A percentile compares a stretch with the other conserved stretches of the same genome.
Evolutionary conservation across 2,888 invertebrate genomes (phyloP).

Genomic region (Eupithecia pulchellata): DNA sequence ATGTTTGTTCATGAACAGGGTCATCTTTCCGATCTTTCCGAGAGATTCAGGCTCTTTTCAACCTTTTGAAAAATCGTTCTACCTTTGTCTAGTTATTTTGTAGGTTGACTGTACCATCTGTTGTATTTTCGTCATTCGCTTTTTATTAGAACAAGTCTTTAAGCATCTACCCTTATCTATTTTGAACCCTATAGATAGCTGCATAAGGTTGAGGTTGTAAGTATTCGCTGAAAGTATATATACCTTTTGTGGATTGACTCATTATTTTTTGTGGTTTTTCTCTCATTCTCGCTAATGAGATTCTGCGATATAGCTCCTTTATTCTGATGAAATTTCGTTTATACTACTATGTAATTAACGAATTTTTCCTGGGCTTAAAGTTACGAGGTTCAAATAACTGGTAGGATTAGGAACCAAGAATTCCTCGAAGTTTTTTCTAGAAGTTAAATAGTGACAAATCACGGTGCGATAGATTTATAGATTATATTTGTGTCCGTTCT

Average conservation of each 20-base stretch:
- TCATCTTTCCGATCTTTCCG: neutral
- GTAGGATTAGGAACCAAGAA: too few species aligned
- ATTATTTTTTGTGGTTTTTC: slow-evolving; percentile 71
- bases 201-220: slow-evolving; percentile 33
- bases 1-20: too few species aligned
- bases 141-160: slow-evolving; percentile 47
- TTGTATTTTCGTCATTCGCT: slow-evolving; percentile 41
- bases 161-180: neutral
- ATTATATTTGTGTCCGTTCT: too few species aligned
- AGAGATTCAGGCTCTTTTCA: neutral
- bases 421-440: too few species aligned
- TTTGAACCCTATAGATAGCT: slow-evolving; percentile 11
- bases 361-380: neutral
- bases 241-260: slow-evolving; percentile 53
- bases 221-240: slow-evolving; percentile 12
- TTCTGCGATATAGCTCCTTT: slow-evolving; percentile 59
- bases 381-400: neutral
- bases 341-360: slow-evolving; percentile 57
- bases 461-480: too few species aligned
- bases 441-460: too few species aligned
- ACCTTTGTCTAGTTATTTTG: neutral
- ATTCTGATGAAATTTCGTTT: slow-evolving; percentile 58
- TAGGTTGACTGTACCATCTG: neutral
- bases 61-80: too few species aligned
- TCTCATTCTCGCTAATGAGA: slow-evolving; percentile 69